Evolutionary conservation across 2,888 invertebrate genomes (phyloP), one percentile per base, ranked within the genome.

Genomic region (Epinotia nisella): DNA sequence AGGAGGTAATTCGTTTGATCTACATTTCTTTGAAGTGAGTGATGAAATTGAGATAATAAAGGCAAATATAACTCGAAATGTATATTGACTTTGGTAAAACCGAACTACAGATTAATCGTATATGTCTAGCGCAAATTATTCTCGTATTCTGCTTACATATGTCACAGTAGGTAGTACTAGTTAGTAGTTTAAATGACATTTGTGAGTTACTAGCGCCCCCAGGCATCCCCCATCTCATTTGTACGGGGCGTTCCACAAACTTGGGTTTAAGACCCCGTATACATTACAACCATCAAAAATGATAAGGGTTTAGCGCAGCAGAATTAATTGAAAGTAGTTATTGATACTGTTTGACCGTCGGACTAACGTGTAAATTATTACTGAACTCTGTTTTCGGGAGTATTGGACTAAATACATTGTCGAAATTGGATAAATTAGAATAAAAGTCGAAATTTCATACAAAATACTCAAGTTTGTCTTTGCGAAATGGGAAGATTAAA

Each of bases 1-100:
- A 56, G 56, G 51, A 66, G 56, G 61, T 71, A 49, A 61, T 74
- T 64, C 70, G 55, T 71, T 75, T 75, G 75, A 74, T 74, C 70
- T 69, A 45, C 58, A 62, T 75, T 72, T 62, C 72, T 75, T 75
- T 74, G 74, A 75, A 60, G 45, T 35, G 24, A 56, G 53, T 49
- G 68, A 68, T 68, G 51, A 64, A 75, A 62, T 61, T 62, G 68
- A 72, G 53, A 68, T 68, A 56, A 62, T 56, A 64, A 59, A 45
- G 17, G 21, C 24, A 55, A 41, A 61, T 60, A 67, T 67, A 51
- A 62, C 55, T 66, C 29, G n/a, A 15, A 60, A 71, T 61, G 60
- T 55, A 61, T n/a, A 71, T 67, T 67, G 29, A 55, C 45, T 71
- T 58, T n/a, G 41, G 39, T 41, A 19, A 19, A 41, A 21, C 39